These are phyloP conservation scores for Diphyllodes magnificus DNA, from an alignment of 2,113 vertebrate species.

Conservation along the genomic window DNA sequence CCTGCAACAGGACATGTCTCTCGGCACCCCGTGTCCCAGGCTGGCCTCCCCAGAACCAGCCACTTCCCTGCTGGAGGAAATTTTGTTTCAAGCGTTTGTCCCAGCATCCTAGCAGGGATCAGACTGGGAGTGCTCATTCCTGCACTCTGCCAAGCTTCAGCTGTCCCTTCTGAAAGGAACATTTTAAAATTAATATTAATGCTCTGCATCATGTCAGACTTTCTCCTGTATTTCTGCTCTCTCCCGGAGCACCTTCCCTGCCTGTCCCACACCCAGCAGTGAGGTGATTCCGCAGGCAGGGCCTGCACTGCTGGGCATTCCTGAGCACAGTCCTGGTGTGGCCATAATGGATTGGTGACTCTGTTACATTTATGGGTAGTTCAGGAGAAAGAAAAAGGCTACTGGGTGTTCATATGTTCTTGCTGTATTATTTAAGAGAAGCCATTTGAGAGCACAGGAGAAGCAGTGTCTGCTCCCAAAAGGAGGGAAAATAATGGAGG, in stretches of 20 bases:
- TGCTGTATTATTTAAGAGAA: constrained; percentile 50
- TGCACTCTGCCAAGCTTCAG: not conserved
- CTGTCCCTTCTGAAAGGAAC: not conserved
- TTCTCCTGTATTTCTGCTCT: not conserved
- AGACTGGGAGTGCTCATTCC: not conserved
- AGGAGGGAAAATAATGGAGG: constrained; percentile 31
- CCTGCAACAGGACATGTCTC: rapidly evolving
- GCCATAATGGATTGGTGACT: not conserved
- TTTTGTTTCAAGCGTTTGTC: rapidly evolving
- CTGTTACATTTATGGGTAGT: not conserved
- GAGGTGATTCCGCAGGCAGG: rapidly evolving
- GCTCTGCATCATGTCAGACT: not conserved
- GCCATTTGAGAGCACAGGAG: not conserved
- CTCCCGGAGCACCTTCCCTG: not conserved
- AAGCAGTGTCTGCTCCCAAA: constrained; percentile 31
- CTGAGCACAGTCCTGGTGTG: not conserved
- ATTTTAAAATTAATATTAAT: not conserved
- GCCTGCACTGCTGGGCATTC: not conserved
- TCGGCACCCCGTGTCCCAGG: rapidly evolving
- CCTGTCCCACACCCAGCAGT: not conserved
- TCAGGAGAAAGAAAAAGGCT: not conserved
- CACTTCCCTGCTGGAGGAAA: not conserved
- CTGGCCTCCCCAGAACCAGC: too few relatives aligned
- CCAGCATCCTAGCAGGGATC: not conserved
- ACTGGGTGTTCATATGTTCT: not conserved